Evolutionary conservation across 2,797 vertebrate species (phyloP).

Genomic region (Triplophysa yarkandensis): DNA sequence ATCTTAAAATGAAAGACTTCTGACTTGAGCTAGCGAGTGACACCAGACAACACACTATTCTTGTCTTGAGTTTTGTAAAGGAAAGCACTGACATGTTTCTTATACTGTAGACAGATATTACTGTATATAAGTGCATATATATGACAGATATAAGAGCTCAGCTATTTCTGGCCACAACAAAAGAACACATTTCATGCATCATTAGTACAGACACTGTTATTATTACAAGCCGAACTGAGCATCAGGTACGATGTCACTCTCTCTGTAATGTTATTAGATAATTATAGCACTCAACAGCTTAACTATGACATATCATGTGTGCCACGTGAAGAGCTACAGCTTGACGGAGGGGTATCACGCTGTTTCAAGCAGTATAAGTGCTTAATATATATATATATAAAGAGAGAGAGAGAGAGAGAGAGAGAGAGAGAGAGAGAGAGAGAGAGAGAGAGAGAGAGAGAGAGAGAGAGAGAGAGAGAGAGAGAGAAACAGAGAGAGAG

Average conservation of each 20-base stretch:
- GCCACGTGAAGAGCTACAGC: not conserved
- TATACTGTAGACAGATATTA: not conserved
- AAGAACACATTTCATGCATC: constrained; percentile 73
- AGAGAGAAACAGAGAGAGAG: too few relatives aligned
- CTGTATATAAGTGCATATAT: not conserved
- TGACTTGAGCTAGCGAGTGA: too few relatives aligned
- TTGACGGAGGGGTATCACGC: too few relatives aligned
- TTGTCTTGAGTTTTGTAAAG: too few relatives aligned
- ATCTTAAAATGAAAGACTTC: too few relatives aligned
- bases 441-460: too few relatives aligned
- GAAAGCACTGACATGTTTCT: not conserved
- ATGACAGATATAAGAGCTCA: constrained; percentile 53
- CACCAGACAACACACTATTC: too few relatives aligned
- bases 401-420: too few relatives aligned
- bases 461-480: too few relatives aligned
- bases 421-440: too few relatives aligned
- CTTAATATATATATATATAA: too few relatives aligned
- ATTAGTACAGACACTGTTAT: constrained; percentile 75
- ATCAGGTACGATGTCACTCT: constrained; percentile 70
- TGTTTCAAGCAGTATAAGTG: too few relatives aligned
- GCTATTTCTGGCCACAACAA: constrained; percentile 67
- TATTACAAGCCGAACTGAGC: constrained; percentile 69
- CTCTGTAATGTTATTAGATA: constrained; percentile 36
- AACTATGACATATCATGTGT: constrained; percentile 35
- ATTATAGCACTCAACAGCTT: constrained; percentile 37